Conservation (phyloP, 2,113 vertebrate genomes). For the Baryphthengus martii region DNA sequence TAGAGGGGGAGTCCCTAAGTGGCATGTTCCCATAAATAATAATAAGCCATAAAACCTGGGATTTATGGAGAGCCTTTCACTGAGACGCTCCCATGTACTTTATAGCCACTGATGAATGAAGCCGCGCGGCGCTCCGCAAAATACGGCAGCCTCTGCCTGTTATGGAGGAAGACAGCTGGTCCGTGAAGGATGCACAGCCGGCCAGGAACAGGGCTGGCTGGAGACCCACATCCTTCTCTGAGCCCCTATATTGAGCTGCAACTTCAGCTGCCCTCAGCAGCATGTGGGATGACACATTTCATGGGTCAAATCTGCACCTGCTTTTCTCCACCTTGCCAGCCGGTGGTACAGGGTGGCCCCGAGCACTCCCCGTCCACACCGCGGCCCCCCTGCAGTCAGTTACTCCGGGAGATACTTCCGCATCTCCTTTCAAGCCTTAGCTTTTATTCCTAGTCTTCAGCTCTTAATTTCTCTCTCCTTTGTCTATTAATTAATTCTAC, state of each 20-base stretch:
- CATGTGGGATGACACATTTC: rapidly evolving
- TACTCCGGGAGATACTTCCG: background rate
- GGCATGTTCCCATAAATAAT: background rate
- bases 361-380: background rate
- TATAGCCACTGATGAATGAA: background rate
- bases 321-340: background rate
- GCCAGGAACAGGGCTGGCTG: background rate
- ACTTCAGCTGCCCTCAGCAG: background rate
- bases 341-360: rapidly evolving
- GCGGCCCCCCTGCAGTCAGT: background rate
- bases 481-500: conserved; percentile 48
- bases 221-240: background rate
- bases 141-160: background rate
- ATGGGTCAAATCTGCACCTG: background rate
- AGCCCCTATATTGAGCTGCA: background rate
- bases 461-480: conserved; percentile 14
- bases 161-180: background rate
- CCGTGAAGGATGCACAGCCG: background rate
- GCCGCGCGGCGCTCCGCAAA: rapidly evolving
- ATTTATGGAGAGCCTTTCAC: background rate
- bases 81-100: background rate
- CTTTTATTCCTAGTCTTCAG: background rate
- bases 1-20: background rate
- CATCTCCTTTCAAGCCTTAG: background rate
- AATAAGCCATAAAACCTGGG: background rate